A percentile compares a stretch with the other conserved stretches of the same genome.
Evolutionary conservation across 2,113 vertebrate genomes (phyloP).

Genomic region (Cyprinus carpio): DNA sequence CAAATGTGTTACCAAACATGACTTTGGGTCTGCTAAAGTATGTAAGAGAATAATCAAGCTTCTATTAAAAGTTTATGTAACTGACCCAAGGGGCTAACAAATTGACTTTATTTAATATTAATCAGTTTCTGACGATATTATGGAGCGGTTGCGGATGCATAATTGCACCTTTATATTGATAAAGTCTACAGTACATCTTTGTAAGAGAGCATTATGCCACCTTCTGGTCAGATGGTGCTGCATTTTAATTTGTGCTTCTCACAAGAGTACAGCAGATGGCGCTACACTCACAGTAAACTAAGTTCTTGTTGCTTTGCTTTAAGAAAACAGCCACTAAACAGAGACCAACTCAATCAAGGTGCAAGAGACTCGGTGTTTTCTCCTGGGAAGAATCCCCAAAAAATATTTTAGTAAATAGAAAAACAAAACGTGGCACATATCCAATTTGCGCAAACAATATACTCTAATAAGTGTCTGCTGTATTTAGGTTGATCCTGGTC

Average conservation of each 20-base stretch:
- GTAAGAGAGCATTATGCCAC: neutral
- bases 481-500: conserved; percentile 39
- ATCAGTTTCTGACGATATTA: neutral
- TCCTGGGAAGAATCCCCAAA: conserved; percentile 23
- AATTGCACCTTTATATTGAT: neutral
- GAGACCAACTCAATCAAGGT: neutral
- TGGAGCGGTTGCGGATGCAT: neutral
- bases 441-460: neutral
- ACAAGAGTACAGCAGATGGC: conserved; percentile 48
- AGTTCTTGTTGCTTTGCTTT: neutral
- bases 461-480: conserved; percentile 30
- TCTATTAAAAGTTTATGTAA: neutral
- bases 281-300: conserved; percentile 5
- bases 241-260: neutral
- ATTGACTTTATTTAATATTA: neutral
- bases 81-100: neutral
- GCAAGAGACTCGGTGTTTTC: neutral
- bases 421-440: conserved; percentile 38
- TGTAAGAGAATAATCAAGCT: neutral
- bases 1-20: neutral
- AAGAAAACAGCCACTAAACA: neutral
- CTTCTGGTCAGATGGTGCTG: neutral
- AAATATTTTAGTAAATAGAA: conserved; percentile 22
- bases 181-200: neutral
- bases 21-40: neutral